Evolutionary conservation across 2,113 vertebrate genomes (phyloP).

Genomic region (Hirundichthys speculiger): DNA sequence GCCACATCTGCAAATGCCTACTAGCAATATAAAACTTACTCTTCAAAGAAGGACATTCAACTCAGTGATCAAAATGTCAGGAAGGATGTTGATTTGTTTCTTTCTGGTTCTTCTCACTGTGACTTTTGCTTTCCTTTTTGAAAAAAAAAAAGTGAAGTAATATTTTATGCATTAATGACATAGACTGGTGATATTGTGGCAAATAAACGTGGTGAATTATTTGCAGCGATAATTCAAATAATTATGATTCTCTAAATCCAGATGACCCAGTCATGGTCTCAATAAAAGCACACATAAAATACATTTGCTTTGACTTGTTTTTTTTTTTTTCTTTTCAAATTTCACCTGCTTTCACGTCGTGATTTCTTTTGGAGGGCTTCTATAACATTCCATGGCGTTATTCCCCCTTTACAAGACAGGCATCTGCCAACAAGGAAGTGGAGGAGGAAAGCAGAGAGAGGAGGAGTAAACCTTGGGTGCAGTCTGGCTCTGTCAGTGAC

Average conservation of each 20-base stretch:
- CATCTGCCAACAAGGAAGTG: constrained; percentile 49
- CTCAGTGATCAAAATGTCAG: not conserved
- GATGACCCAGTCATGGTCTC: constrained; percentile 45
- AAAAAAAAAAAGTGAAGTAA: not conserved
- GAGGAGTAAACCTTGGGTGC: constrained; percentile 47
- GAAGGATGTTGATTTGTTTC: too few relatives aligned
- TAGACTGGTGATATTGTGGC: constrained; percentile 5
- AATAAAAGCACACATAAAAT: constrained; percentile 26
- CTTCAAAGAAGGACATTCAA: not conserved
- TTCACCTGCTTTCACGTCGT: constrained; percentile 1
- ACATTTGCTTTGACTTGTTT: constrained; percentile 34
- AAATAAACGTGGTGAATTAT: too few relatives aligned
- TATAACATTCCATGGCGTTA: not conserved
- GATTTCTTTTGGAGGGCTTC: constrained; percentile 9
- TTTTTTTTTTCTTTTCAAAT: not conserved
- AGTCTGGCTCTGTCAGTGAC: constrained; percentile 51
- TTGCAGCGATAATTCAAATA: constrained; percentile 20
- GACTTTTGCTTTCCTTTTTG: not conserved
- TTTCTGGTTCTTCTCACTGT: too few relatives aligned
- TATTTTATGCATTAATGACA: constrained; percentile 5
- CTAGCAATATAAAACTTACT: not conserved
- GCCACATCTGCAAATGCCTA: constrained; percentile 19
- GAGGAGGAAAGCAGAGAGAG: constrained; percentile 40
- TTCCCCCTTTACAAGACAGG: constrained; percentile 18
- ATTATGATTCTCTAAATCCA: constrained; percentile 40